phyloP scores from a whole-genome alignment of 2,113 vertebrate genomes.

The Tenebrosternarchus preto region DNA sequence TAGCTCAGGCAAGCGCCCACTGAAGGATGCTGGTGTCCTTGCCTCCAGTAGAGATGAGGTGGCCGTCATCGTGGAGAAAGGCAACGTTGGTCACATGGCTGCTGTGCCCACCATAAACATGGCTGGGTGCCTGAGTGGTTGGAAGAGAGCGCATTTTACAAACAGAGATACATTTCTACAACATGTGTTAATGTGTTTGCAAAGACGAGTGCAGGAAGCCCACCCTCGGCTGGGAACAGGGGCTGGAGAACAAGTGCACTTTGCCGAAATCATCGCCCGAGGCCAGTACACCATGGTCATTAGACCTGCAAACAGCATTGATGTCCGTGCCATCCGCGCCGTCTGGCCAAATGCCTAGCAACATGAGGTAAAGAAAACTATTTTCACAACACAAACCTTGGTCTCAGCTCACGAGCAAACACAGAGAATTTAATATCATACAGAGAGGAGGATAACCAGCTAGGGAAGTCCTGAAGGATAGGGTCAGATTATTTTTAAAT shows the following conservation, averaged over 20 bases:
- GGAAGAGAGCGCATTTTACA: constrained; percentile 4
- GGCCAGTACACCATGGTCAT: constrained; percentile 78
- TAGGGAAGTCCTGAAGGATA: too few species aligned
- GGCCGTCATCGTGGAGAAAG: constrained; percentile 84
- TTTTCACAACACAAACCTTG: constrained; percentile 26
- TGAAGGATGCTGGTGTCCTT: constrained; percentile 89
- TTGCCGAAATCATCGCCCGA: constrained; percentile 91
- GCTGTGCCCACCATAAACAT: constrained; percentile 86
- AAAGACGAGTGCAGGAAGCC: constrained; percentile 56
- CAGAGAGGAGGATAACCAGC: background rate
- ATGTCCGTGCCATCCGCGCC: constrained; percentile 89
- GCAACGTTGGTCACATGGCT: constrained; percentile 93
- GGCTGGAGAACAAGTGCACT: constrained; percentile 86
- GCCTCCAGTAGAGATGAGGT: constrained; percentile 84
- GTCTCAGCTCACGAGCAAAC: background rate
- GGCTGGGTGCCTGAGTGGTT: constrained; percentile 77
- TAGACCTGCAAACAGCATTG: constrained; percentile 84
- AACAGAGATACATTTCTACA: constrained; percentile 28
- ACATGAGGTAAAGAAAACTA: constrained; percentile 18
- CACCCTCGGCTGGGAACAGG: constrained; percentile 86
- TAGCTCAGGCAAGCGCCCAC: constrained; percentile 82
- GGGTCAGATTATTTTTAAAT: too few species aligned
- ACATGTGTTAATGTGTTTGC: constrained; percentile 41
- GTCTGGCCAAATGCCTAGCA: constrained; percentile 86
- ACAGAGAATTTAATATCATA: background rate